A percentile compares a stretch with the other conserved stretches of the same genome.
phyloP scores from a whole-genome alignment of 1,140 invertebrate species.

The Panagrolaimus sp. region DNA sequence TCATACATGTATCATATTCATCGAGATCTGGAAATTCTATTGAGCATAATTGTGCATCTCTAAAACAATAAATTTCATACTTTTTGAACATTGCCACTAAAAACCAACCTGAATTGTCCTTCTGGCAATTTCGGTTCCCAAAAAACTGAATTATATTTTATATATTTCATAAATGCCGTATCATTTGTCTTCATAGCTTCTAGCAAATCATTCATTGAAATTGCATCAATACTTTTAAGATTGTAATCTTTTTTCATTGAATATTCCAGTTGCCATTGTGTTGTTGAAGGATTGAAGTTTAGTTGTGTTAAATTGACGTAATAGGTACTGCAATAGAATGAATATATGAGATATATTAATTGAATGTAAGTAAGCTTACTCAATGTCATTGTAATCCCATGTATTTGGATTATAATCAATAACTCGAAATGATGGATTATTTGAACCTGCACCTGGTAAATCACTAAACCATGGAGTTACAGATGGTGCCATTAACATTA shows the following conservation, averaged over 20 bases:
- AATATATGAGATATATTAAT: not conserved
- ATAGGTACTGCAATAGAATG: slow-evolving; percentile 40
- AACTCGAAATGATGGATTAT: slow-evolving; percentile 34
- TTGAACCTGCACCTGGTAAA: slow-evolving; percentile 14
- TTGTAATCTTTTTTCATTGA: slow-evolving; percentile 41
- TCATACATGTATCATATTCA: slow-evolving; percentile 29
- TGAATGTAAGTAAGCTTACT: slow-evolving; percentile 22
- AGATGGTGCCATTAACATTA: slow-evolving; percentile 23
- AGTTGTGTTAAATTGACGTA: slow-evolving; percentile 39
- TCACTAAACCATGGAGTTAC: slow-evolving; percentile 33
- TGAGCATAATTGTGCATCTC: slow-evolving; percentile 38
- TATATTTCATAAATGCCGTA: slow-evolving; percentile 32
- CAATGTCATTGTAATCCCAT: slow-evolving; percentile 35
- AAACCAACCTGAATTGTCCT: slow-evolving; percentile 16
- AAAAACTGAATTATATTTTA: slow-evolving; percentile 36
- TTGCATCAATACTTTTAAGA: slow-evolving; percentile 22
- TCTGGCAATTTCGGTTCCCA: slow-evolving; percentile 24
- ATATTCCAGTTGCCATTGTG: slow-evolving; percentile 40
- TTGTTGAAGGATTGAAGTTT: slow-evolving; percentile 29
- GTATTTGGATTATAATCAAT: slow-evolving; percentile 30
- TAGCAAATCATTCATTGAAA: slow-evolving; percentile 21
- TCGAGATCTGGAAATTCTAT: slow-evolving; percentile 36
- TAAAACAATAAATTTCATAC: slow-evolving; percentile 11
- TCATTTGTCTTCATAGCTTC: slow-evolving; percentile 32
- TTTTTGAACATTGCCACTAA: not conserved